Evolutionary conservation across 2,113 vertebrate species (phyloP), one percentile per base, ranked within the genome.

Genomic region (Oxygymnocypris stewartii): DNA sequence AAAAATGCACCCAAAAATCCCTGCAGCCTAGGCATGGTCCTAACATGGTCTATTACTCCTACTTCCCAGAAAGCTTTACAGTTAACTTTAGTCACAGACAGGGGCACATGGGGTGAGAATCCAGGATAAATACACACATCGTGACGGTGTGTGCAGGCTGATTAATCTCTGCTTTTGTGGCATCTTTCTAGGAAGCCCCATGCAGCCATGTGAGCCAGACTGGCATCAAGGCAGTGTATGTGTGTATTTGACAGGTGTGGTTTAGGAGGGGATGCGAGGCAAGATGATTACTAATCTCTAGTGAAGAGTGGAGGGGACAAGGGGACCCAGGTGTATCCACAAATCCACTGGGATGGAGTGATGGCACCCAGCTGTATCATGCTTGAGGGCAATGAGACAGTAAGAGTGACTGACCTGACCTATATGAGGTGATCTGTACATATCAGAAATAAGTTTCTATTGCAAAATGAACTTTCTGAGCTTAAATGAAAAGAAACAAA

Each of bases 131-230:
- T 28, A 67, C 40, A 67, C 37, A 79, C 84, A 79, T 40, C 49
- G 16, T 25, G n/a, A 49, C 51, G 28, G 86, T 73, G 61, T 78
- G 69, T 77, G 79, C 84, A 77, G 69, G 42, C 57, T 49, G 44
- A 71, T 63, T 85, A 86, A 88, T 87, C 85, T 84, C 74, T 49
- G 65, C 67, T 84, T 86, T 81, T 51, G 67, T 88, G 82, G 67
- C 47, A 84, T 87, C 77, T 76, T 87, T 87, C 82, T 85, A 76
- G 88, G 77, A 88, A 88, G 67, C 69, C 42, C 6, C 3, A 6
- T 71, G 54, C 44, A 69, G n/a, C 63, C 82, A 75, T 82, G 67
- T 81, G 54, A 80, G 42, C 67, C 74, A 84, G 25, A 18, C 42
- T 51, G 35, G 20, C 61, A 40, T 23, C 31, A 49, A 31, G 23